These are phyloP conservation scores for Chiloscyllium punctatum DNA, from an alignment of 2,797 vertebrate genomes.

Conservation along the genomic window DNA sequence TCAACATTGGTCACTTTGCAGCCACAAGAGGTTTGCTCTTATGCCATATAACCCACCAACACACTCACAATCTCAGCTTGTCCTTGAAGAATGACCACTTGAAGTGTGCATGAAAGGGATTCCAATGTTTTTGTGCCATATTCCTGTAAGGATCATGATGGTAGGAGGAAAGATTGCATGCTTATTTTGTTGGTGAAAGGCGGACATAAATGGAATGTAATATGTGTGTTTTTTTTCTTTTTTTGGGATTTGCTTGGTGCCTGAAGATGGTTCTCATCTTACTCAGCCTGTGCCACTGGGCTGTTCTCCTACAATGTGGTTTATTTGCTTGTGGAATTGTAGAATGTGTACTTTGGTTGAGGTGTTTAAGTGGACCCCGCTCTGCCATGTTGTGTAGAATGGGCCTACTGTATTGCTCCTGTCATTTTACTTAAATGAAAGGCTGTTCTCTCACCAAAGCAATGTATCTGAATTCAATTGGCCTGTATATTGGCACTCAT, in stretches of 20 bases:
- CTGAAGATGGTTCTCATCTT: not conserved
- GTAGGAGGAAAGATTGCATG: not conserved
- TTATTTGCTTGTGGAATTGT: slow-evolving; percentile 12
- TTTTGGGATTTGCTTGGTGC: not conserved
- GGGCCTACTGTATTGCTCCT: slow-evolving; percentile 18
- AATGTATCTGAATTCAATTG: not conserved
- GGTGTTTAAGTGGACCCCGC: not conserved
- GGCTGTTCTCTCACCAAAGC: not conserved
- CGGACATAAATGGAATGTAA: not conserved
- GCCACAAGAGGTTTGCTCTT: not conserved
- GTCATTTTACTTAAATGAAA: not conserved
- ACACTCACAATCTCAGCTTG: not conserved
- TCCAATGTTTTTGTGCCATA: not conserved
- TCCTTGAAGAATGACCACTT: not conserved
- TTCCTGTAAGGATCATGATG: not conserved
- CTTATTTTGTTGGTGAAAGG: not conserved
- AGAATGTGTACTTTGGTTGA: slow-evolving; percentile 29
- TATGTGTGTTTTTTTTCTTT: not conserved
- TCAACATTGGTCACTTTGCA: too few relatives aligned
- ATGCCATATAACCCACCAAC: not conserved
- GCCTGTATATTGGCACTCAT: not conserved
- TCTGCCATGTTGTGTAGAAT: not conserved
- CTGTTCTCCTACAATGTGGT: not conserved
- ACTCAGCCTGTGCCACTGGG: not conserved
- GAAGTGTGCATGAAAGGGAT: not conserved